phyloP scores from a whole-genome alignment of 2,113 vertebrate genomes.

The Spilogale gracilis region DNA sequence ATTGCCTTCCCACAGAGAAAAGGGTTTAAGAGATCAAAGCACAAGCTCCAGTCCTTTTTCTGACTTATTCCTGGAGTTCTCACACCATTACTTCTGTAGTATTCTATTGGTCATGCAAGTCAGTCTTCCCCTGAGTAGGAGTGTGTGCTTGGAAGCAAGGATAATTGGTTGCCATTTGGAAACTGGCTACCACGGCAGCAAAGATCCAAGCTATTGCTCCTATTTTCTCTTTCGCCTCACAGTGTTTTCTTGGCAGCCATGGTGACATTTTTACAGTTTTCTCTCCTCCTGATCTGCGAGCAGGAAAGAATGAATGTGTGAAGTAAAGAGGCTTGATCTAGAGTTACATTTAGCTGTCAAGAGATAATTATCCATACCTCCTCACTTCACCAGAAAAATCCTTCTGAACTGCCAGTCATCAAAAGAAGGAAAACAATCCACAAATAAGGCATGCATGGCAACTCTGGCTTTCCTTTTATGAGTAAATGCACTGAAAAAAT shows the following conservation, averaged over 20 bases:
- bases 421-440: not conserved
- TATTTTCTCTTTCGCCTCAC: not conserved
- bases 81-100: not conserved
- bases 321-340: not conserved
- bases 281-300: not conserved
- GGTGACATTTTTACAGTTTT: not conserved
- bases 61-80: not conserved
- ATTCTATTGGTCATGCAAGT: not conserved
- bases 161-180: not conserved
- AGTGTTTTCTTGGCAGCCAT: not conserved
- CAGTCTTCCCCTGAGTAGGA: not conserved
- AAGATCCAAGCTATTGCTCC: not conserved
- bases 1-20: not conserved
- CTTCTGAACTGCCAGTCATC: not conserved
- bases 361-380: not conserved
- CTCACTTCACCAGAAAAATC: not conserved
- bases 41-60: not conserved
- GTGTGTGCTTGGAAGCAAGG: not conserved
- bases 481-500: not conserved
- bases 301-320: not conserved
- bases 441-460: not conserved
- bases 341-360: not conserved
- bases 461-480: not conserved
- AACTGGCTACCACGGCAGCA: not conserved
- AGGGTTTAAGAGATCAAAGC: not conserved